A percentile compares a stretch with the other conserved stretches of the same genome.
Conservation (phyloP, 2,888 invertebrate genomes). For the Eupithecia inturbata region DNA sequence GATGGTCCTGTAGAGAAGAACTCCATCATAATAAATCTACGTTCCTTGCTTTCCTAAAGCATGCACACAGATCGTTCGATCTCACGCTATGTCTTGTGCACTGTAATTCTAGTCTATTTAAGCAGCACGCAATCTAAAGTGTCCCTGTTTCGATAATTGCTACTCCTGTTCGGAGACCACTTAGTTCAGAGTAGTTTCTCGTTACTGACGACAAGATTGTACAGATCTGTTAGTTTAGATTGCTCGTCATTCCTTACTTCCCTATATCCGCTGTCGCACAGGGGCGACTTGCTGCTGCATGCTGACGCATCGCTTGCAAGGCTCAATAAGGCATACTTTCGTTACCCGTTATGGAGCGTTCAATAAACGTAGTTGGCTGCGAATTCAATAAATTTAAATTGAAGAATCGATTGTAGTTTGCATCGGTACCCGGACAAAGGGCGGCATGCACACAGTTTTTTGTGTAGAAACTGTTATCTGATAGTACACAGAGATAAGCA, state of each 20-base stretch:
- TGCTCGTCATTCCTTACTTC: background rate
- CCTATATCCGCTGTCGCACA: background rate
- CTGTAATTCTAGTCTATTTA: background rate
- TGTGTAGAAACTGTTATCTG: background rate
- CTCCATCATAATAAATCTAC: background rate
- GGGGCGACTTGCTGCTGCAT: background rate
- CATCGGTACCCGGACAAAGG: constrained; percentile 10
- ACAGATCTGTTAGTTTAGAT: background rate
- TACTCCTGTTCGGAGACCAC: background rate
- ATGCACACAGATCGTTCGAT: background rate
- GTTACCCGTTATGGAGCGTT: constrained; percentile 33
- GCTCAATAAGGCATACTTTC: background rate
- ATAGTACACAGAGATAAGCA: background rate
- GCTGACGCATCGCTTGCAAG: background rate
- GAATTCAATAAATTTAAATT: constrained; percentile 35
- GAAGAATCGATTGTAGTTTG: constrained; percentile 17
- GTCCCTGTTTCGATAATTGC: background rate
- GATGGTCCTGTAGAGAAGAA: constrained; percentile 13
- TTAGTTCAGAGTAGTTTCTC: constrained; percentile 1
- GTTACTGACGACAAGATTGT: background rate
- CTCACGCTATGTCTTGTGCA: background rate
- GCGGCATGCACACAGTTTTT: background rate
- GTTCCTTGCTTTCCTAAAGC: background rate
- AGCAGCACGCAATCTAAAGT: constrained; percentile 7
- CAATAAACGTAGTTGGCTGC: constrained; percentile 27